phyloP scores from a whole-genome alignment of 2,113 vertebrate species.

The Dendropsophus ebraccatus region DNA sequence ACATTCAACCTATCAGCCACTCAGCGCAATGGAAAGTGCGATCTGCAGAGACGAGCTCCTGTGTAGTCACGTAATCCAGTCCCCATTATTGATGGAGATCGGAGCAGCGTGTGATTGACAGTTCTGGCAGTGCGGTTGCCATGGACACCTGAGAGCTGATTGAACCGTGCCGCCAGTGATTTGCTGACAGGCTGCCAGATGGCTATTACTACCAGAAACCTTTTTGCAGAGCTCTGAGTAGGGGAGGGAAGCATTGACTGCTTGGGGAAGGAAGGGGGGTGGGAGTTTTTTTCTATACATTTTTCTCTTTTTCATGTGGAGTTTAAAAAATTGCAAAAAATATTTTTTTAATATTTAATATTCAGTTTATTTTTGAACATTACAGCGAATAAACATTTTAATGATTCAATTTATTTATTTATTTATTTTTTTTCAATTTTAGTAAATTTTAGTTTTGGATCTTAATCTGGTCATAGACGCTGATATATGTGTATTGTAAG shows the following conservation, averaged over 20 bases:
- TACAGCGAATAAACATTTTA: too few relatives aligned
- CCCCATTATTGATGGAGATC: background rate
- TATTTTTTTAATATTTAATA: too few relatives aligned
- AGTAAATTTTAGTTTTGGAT: too few relatives aligned
- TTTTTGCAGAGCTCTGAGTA: background rate
- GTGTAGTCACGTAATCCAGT: conserved; percentile 8
- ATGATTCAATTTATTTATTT: too few relatives aligned
- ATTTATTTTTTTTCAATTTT: too few relatives aligned
- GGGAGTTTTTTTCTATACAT: too few relatives aligned
- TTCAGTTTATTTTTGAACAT: too few relatives aligned
- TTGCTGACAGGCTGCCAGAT: conserved; percentile 33
- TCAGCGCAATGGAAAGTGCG: background rate
- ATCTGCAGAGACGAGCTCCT: background rate
- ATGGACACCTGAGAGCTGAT: background rate
- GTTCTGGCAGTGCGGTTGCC: conserved; percentile 4
- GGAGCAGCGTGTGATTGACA: background rate
- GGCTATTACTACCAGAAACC: conserved; percentile 18
- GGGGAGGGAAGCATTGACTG: background rate
- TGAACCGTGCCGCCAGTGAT: conserved; percentile 6
- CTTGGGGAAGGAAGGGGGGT: background rate
- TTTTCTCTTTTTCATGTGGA: too few relatives aligned
- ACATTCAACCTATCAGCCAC: background rate
- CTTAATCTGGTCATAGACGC: too few relatives aligned
- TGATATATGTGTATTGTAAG: too few relatives aligned
- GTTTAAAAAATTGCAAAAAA: too few relatives aligned